These are phyloP conservation scores for Eurois occulta DNA, from an alignment of 2,888 invertebrate species.

Conservation along the genomic window DNA sequence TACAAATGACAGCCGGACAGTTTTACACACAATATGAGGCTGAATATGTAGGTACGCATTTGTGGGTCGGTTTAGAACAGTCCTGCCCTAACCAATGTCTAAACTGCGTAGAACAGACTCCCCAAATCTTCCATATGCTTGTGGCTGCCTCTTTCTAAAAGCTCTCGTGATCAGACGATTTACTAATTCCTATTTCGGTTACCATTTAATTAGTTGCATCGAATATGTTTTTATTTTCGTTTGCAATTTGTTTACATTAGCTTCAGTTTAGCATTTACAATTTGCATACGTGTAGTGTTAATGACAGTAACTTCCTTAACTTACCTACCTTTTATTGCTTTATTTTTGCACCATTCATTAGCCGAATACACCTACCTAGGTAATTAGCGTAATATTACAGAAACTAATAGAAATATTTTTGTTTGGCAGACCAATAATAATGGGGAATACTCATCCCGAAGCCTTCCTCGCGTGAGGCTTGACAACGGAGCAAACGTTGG, in stretches of 20 bases:
- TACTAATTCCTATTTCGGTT: conserved; percentile 6
- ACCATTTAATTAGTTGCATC: conserved; percentile 4
- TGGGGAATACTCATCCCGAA: conserved; percentile 84
- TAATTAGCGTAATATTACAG: conserved; percentile 1
- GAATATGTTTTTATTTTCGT: conserved; percentile 23
- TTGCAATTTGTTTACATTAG: conserved; percentile 26
- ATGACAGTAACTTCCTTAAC: conserved; percentile 51
- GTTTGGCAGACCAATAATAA: conserved; percentile 83
- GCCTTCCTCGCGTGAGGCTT: conserved; percentile 92
- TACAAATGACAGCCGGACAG: too few relatives aligned
- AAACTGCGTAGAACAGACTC: neutral
- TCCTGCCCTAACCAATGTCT: neutral
- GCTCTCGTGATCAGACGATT: neutral
- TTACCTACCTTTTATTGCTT: conserved; percentile 50
- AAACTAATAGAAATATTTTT: conserved; percentile 40
- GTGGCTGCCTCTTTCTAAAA: neutral
- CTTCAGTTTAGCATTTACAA: conserved; percentile 46
- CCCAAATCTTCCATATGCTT: neutral
- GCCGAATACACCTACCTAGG: neutral
- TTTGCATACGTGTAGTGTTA: conserved; percentile 44
- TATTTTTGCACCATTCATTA: conserved; percentile 39
- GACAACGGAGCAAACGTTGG: conserved; percentile 92
- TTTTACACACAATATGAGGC: too few relatives aligned
- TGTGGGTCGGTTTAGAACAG: neutral
- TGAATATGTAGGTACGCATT: neutral